Conservation (phyloP, 2,113 vertebrate species). For the Bufo gargarizans region DNA sequence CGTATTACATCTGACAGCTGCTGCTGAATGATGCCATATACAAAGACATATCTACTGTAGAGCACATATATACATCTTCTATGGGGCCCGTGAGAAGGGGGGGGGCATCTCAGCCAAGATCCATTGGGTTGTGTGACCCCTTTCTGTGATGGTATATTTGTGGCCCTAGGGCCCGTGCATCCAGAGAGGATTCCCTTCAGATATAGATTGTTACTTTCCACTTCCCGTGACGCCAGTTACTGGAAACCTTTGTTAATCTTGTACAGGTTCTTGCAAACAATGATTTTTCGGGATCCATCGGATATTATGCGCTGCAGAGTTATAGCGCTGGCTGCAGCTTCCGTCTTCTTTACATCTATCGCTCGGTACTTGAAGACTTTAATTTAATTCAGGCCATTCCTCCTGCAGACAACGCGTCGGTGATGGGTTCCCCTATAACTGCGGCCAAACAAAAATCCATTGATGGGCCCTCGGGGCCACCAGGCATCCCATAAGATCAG, state of each 20-base stretch:
- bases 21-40: no score
- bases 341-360: not conserved
- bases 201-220: not conserved
- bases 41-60: no score
- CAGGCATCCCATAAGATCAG: constrained; percentile 61
- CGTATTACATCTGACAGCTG: no score
- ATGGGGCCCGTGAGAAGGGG: no score
- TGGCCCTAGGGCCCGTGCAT: no score
- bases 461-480: constrained; percentile 46
- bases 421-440: constrained; percentile 48
- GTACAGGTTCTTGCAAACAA: not conserved
- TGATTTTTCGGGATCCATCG: not conserved
- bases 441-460: constrained; percentile 59
- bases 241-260: not conserved
- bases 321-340: not conserved
- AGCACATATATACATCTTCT: no score
- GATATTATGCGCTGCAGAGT: not conserved
- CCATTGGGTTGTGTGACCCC: no score
- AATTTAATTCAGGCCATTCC: not conserved
- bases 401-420: not conserved
- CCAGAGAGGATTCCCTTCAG: no score
- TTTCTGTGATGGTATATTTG: no score
- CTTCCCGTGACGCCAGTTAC: not conserved
- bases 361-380: not conserved
- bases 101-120: no score